Conservation (phyloP, 2,797 vertebrate genomes). For the Loriculus beryllinus region DNA sequence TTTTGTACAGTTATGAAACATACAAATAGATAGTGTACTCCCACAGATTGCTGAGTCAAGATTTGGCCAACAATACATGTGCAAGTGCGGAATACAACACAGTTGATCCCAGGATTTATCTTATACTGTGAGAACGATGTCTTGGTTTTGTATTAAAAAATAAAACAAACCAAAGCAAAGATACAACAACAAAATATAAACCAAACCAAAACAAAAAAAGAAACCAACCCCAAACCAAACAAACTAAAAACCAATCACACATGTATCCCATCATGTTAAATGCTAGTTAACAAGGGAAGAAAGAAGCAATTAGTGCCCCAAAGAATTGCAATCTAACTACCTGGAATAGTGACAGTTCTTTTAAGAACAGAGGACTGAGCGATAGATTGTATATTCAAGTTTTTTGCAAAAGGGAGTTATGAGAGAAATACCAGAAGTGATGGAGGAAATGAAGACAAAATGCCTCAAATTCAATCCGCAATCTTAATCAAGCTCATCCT, state of each 20-base stretch:
- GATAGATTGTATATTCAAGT: fast-evolving
- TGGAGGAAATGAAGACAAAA: conserved; percentile 38
- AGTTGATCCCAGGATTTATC: not conserved
- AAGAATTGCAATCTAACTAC: not conserved
- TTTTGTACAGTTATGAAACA: not conserved
- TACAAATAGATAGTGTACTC: not conserved
- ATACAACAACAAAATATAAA: not conserved
- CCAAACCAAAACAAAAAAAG: not conserved
- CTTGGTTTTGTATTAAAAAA: not conserved
- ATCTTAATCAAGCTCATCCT: conserved; percentile 46
- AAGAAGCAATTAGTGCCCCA: not conserved
- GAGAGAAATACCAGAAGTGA: not conserved
- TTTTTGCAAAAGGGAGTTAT: not conserved
- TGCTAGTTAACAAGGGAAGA: not conserved
- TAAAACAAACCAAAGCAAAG: not conserved
- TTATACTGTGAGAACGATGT: not conserved
- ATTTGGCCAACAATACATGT: not conserved
- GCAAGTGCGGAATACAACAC: not conserved
- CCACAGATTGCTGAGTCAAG: not conserved
- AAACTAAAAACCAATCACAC: not conserved
- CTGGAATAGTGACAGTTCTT: not conserved
- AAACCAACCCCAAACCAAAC: not conserved
- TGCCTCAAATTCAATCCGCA: not conserved
- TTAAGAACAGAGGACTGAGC: not conserved
- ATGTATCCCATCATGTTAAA: not conserved